These are phyloP conservation scores for Orthonychiurus folsomi DNA, from an alignment of 2,888 invertebrate genomes.

Conservation along the genomic window DNA sequence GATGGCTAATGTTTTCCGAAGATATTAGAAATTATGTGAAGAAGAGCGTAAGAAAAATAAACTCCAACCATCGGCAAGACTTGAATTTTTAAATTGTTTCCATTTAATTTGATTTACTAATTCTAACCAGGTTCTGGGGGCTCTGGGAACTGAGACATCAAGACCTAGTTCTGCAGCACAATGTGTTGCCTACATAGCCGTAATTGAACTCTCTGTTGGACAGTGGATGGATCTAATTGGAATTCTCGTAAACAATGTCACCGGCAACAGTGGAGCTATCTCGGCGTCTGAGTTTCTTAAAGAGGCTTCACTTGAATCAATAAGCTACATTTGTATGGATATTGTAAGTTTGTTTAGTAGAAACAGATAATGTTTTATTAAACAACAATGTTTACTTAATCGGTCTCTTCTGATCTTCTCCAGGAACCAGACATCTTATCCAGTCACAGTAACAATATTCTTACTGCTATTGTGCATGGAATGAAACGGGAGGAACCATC, in stretches of 20 bases:
- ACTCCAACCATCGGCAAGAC: background rate
- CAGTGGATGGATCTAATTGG: constrained; percentile 88
- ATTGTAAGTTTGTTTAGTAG: constrained; percentile 54
- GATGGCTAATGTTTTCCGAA: constrained; percentile 74
- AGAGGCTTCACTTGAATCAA: constrained; percentile 93
- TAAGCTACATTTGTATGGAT: constrained; percentile 98
- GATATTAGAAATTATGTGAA: constrained; percentile 83
- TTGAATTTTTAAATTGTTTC: constrained; percentile 11
- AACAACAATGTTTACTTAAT: background rate
- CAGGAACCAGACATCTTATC: constrained; percentile 79
- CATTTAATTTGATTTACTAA: background rate
- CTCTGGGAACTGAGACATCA: constrained; percentile 90
- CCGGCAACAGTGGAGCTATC: constrained; percentile 53
- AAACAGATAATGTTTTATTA: background rate
- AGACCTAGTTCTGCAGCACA: constrained; percentile 97
- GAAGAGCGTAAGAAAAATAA: constrained; percentile 66
- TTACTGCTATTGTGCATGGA: constrained; percentile 97
- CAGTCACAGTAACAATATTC: constrained; percentile 85
- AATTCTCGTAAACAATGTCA: constrained; percentile 81
- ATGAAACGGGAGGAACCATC: constrained; percentile 92
- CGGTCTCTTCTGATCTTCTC: background rate
- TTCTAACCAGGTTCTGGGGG: constrained; percentile 68
- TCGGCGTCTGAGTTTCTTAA: constrained; percentile 82
- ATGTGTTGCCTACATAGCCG: constrained; percentile 97
- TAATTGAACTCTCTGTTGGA: constrained; percentile 83